A percentile compares a stretch with the other conserved stretches of the same genome.
Evolutionary conservation across 2,888 invertebrate genomes (phyloP).

Genomic region (Syrista parreyssii): DNA sequence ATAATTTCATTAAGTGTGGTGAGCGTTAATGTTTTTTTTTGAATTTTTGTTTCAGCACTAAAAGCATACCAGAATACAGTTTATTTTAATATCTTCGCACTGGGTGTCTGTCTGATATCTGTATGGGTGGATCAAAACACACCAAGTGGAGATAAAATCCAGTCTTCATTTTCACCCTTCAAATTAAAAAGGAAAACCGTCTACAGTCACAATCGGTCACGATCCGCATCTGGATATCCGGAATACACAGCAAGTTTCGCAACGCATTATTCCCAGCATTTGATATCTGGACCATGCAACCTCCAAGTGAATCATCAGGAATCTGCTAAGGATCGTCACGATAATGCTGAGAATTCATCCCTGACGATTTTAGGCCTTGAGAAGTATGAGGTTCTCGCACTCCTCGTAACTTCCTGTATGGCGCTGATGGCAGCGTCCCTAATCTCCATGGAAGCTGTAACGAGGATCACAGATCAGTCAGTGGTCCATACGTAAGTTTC

Average conservation of each 20-base stretch:
- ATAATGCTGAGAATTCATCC: slow-evolving; percentile 12
- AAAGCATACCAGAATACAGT: slow-evolving; percentile 44
- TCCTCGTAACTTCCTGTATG: slow-evolving; percentile 40
- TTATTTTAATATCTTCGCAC: slow-evolving; percentile 43
- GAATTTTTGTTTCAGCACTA: slow-evolving; percentile 32
- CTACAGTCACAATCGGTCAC: slow-evolving; percentile 16
- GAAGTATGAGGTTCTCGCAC: slow-evolving; percentile 45
- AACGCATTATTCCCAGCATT: slow-evolving; percentile 14
- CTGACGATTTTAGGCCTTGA: slow-evolving; percentile 34
- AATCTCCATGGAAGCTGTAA: slow-evolving; percentile 30
- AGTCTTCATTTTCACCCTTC: not conserved
- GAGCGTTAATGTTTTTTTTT: not conserved
- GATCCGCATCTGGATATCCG: slow-evolving; percentile 20
- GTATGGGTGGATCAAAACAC: slow-evolving; percentile 45
- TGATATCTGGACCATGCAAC: slow-evolving; percentile 15
- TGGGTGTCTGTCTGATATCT: slow-evolving; percentile 46
- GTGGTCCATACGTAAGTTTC: slow-evolving; percentile 41
- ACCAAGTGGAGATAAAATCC: not conserved
- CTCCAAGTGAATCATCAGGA: not conserved
- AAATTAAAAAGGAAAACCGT: slow-evolving; percentile 12
- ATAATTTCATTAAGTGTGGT: not conserved
- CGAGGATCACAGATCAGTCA: slow-evolving; percentile 36
- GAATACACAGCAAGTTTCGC: slow-evolving; percentile 24
- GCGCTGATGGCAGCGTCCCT: slow-evolving; percentile 33
- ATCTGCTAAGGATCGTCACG: slow-evolving; percentile 5